phyloP scores from a whole-genome alignment of 2,888 invertebrate species.

The Calameuta idolon region DNA sequence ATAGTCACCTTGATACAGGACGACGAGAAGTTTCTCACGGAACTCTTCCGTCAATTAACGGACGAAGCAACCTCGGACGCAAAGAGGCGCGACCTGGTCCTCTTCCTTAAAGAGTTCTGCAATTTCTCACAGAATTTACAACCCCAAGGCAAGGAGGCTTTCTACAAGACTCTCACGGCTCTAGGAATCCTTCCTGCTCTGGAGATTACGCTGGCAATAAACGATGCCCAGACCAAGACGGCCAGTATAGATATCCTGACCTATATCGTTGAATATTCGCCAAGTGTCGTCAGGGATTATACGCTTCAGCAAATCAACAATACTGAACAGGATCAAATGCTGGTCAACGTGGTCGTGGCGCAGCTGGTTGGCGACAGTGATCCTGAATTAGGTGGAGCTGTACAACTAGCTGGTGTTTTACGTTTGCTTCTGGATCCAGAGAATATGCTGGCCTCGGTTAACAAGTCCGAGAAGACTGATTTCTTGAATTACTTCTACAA shows the following conservation, averaged over 20 bases:
- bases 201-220: conserved; percentile 91
- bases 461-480: conserved; percentile 97
- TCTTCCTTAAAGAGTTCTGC: conserved; percentile 99
- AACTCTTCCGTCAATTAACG: conserved; percentile 92
- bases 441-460: conserved; percentile 94
- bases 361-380: conserved; percentile 98
- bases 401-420: conserved; percentile 95
- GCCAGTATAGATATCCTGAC: conserved; percentile 98
- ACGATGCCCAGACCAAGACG: conserved; percentile 94
- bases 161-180: conserved; percentile 94
- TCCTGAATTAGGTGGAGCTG: conserved; percentile 96
- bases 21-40: conserved; percentile 95
- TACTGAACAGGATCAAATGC: conserved; percentile 93
- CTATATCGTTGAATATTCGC: conserved; percentile 98
- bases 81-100: conserved; percentile 92
- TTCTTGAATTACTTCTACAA: conserved; percentile 99
- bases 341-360: conserved; percentile 96
- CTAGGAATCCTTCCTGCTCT: conserved; percentile 89
- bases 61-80: conserved; percentile 87
- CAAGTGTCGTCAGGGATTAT: conserved; percentile 96
- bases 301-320: conserved; percentile 92
- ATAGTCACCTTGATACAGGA: conserved; percentile 98
- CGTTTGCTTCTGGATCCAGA: conserved; percentile 95
- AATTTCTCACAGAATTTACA: conserved; percentile 99
- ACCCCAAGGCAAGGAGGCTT: conserved; percentile 95